A percentile compares a stretch with the other conserved stretches of the same genome.
Evolutionary conservation across 2,797 vertebrate species (phyloP).

Genomic region (Enteromius argenteus): DNA sequence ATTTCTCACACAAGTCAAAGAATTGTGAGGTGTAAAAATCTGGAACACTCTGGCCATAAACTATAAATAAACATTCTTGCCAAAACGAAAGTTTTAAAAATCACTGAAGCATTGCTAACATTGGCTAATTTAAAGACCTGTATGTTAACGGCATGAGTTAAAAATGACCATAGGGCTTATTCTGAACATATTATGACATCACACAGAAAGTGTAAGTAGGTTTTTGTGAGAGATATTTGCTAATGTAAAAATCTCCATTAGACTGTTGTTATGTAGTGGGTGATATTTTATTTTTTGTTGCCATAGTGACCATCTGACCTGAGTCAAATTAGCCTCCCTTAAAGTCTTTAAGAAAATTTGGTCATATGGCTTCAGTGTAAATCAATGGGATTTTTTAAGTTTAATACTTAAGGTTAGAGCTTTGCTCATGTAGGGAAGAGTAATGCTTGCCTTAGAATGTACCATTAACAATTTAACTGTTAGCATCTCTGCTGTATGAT

Average conservation of each 20-base stretch:
- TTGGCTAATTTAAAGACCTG: neutral
- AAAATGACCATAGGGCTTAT: neutral
- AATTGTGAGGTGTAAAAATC: slow-evolving; percentile 8
- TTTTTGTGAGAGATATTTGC: neutral
- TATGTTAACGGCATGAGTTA: neutral
- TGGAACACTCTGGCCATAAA: slow-evolving; percentile 9
- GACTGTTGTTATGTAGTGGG: neutral
- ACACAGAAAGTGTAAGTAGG: neutral
- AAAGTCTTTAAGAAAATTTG: neutral
- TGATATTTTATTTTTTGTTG: neutral
- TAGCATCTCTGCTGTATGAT: neutral
- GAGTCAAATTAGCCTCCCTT: neutral
- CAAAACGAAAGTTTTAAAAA: slow-evolving; percentile 31
- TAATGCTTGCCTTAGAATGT: neutral
- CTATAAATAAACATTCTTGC: neutral
- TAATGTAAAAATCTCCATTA: neutral
- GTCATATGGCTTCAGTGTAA: neutral
- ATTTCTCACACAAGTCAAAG: neutral
- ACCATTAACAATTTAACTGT: neutral
- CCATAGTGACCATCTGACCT: neutral
- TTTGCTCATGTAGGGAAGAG: neutral
- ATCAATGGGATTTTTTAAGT: neutral
- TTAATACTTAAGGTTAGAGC: neutral
- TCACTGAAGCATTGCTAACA: slow-evolving; percentile 15
- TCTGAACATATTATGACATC: slow-evolving; percentile 25